Base-by-base conservation (phyloP, 1,140 invertebrate genomes). In the Drosophila gunungcola region DNA sequence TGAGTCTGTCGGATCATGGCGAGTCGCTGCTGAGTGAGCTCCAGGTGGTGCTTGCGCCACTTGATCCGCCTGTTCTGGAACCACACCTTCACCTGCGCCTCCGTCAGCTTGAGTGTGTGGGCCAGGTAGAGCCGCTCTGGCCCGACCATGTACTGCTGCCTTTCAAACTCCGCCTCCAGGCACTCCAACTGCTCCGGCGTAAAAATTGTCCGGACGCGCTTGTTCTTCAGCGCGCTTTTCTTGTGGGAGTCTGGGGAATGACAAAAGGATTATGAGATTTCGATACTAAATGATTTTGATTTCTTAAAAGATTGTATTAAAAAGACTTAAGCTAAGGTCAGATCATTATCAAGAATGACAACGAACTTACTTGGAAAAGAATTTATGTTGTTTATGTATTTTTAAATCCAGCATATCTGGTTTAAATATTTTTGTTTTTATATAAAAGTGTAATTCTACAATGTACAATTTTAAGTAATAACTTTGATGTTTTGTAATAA, bases 81-180 rank as follows among this genome's bases (percentile, higher is more conserved):
- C 98, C 98, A 99, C 1, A 99, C 98, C 93, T 99, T 99, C 0
- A 99, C 96, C 94, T 98, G 97, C 4, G 97, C 97, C 93, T 99
- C 98, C 0, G 97, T 98, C 1, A 99, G 93, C 65, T 97, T 95
- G 1, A 99, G 93, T 0, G 96, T 95, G 80, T 97, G 96, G 0
- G 98, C 98, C 41, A 99, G 93, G 83, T 98, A 97, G 0, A 97
- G 93, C 73, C 98, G 93, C 92, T 98, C 98, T 0, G 97, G 97
- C 0, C 98, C 98, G 1, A 92, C 98, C 97, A 99, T 97, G 92
- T 99, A 99, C 91, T 99, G 98, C 84, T 98, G 98, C 13, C 96
- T 92, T 67, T 97, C 96, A 79, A 99, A 99, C 93, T 98, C 98
- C 0, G 96, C 96, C 89, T 99, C 98, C 21, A 99, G 93, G 67